Base-by-base conservation (phyloP, 2,888 invertebrate genomes). In the Phengaris arion region DNA sequence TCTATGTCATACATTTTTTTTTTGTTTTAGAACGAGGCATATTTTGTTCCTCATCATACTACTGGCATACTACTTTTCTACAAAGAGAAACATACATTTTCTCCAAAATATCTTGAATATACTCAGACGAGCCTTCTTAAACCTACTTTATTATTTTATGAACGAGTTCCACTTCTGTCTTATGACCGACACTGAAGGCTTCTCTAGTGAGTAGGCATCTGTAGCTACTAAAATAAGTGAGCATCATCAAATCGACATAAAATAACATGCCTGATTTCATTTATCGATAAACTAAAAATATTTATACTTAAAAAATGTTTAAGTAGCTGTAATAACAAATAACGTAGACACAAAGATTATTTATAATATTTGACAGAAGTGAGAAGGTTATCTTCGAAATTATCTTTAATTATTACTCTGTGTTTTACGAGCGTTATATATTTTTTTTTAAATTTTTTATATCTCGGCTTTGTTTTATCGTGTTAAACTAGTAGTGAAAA, bases 351-450 rank as follows among this genome's bases (percentile, higher is more conserved):
- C 51, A 6, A 15, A 70, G 2, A 51, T 22, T 70, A 70, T 70
- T 72, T 13, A 54, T 54, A 72, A 72, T 72, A 54, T 52, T 72
- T 72, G 72, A 72, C 72, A 52, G 70, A 48, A 35, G 35, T 64
- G 64, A 64, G 35, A 64, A 52, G 72, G 72, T 54, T 72, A 72
- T 72, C 72, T 22, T 35, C 22, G 52, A 13, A 72, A 52, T 12
- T 4, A 35, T 72, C 72, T 70, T 22, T 12, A 64, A 64, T 12
- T 64, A 64, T 64, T 35, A 35, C 35, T 64, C 22, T 55, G 2
- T 64, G 35, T 64, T 64, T 12, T 64, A 64, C 35, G 64, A 64
- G 13, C 12, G 35, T 64, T 35, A 35, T 64, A 64, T 64, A 2
- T 35, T 35, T 35, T 35, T 35, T 35, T 4, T 35, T 2, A 2